A percentile compares a stretch with the other conserved stretches of the same genome.
These are phyloP conservation scores for Scelioninae gen. 1 DNA, from an alignment of 2,888 invertebrate genomes.

Conservation along the genomic window DNA sequence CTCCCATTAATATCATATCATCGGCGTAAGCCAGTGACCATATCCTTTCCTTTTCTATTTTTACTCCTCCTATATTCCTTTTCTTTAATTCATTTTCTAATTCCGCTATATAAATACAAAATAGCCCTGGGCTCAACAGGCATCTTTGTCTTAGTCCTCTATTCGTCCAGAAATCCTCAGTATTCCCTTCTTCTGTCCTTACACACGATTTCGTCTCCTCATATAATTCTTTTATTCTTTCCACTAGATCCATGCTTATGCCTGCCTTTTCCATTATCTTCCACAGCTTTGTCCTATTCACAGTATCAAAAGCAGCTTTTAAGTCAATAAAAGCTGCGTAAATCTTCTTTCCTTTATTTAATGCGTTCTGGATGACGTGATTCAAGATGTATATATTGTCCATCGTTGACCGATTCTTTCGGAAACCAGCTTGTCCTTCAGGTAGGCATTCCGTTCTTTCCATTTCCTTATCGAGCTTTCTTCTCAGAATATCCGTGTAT, in stretches of 20 bases:
- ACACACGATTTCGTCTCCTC: conserved; percentile 47
- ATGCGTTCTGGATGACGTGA: conserved; percentile 19
- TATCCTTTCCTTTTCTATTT: conserved; percentile 20
- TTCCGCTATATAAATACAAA: conserved; percentile 17
- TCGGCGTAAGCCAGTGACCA: conserved; percentile 25
- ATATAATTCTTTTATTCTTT: conserved; percentile 39
- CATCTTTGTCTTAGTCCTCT: no score
- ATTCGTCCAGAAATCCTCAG: no score
- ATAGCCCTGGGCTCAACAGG: conserved; percentile 5
- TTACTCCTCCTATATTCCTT: no score
- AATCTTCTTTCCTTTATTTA: no score
- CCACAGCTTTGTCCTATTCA: conserved; percentile 64
- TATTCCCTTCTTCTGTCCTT: no score
- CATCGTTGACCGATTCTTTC: conserved; percentile 55
- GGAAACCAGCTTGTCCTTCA: conserved; percentile 68
- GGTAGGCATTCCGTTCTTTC: conserved; percentile 46
- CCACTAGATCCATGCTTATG: conserved; percentile 21
- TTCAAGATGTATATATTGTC: conserved; percentile 62
- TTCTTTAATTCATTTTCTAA: conserved; percentile 20
- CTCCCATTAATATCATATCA: conserved; percentile 19
- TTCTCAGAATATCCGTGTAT: conserved; percentile 57
- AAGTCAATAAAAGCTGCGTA: no score
- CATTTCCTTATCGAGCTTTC: conserved; percentile 55
- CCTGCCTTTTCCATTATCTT: conserved; percentile 42
- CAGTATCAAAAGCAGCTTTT: no score